A percentile compares a stretch with the other conserved stretches of the same genome.
Evolutionary conservation across 2,888 invertebrate genomes (phyloP).

Genomic region (Acleris holmiana): DNA sequence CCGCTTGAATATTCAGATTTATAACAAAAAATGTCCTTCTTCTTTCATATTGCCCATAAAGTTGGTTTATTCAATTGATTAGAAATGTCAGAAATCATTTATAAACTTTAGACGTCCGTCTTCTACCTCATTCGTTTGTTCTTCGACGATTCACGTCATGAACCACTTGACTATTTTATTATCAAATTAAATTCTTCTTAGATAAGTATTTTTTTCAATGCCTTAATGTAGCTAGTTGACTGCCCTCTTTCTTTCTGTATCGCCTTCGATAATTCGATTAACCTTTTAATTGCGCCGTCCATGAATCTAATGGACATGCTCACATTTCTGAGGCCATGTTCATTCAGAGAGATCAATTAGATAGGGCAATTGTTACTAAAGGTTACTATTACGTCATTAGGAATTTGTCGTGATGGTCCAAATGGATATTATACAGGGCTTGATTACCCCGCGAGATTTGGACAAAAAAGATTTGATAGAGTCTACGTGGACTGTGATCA

Average conservation of each 20-base stretch:
- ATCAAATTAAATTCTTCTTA: too few relatives aligned
- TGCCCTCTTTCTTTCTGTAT: conserved; percentile 18
- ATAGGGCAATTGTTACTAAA: conserved; percentile 47
- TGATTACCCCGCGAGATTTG: conserved; percentile 8
- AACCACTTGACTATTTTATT: background rate
- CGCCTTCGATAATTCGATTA: conserved; percentile 69
- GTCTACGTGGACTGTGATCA: conserved; percentile 40
- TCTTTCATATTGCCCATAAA: conserved; percentile 4
- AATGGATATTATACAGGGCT: conserved; percentile 18
- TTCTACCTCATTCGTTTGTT: too few relatives aligned
- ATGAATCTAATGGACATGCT: conserved; percentile 62
- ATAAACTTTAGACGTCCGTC: background rate
- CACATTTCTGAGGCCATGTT: conserved; percentile 66
- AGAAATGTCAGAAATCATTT: too few relatives aligned
- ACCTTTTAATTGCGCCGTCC: conserved; percentile 70
- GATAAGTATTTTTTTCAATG: too few relatives aligned
- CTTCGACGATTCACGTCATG: too few relatives aligned
- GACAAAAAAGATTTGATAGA: conserved; percentile 25
- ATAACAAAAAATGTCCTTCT: conserved; percentile 39
- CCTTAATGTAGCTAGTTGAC: background rate
- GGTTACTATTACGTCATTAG: conserved; percentile 42
- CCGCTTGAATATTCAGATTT: conserved; percentile 38
- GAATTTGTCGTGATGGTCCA: conserved; percentile 28
- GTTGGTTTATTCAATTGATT: background rate
- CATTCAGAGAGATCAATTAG: conserved; percentile 73